Evolutionary conservation across 2,888 invertebrate genomes (phyloP).

Genomic region (Pandemis cinnamomeana): DNA sequence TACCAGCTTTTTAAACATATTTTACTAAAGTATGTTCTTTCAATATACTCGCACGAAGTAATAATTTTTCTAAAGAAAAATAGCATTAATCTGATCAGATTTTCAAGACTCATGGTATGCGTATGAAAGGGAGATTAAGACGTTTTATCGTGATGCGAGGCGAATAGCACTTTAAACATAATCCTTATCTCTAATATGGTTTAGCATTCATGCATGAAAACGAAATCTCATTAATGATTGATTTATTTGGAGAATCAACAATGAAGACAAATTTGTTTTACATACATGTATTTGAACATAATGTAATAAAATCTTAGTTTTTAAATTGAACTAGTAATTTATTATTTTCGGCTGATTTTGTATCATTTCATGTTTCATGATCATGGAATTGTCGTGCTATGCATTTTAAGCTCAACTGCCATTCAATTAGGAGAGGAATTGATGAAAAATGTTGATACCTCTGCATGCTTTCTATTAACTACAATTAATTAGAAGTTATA

Average conservation of each 20-base stretch:
- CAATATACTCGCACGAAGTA: neutral
- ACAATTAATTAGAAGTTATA: conserved; percentile 3
- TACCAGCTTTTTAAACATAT: neutral
- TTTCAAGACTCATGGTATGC: neutral
- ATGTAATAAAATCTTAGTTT: too few relatives aligned
- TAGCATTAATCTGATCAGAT: conserved; percentile 1
- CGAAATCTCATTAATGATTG: conserved; percentile 32
- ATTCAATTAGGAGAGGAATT: conserved; percentile 24
- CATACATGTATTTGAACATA: too few relatives aligned
- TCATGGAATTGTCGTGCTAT: conserved; percentile 1
- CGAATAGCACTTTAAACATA: conserved; percentile 17
- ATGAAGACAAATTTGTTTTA: neutral
- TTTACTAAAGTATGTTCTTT: neutral
- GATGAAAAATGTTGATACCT: conserved; percentile 28
- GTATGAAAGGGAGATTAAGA: conserved; percentile 10
- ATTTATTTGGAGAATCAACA: conserved; percentile 12
- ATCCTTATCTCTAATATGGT: conserved; percentile 28
- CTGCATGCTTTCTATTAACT: neutral
- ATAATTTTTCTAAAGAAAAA: neutral
- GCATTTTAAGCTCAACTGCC: neutral
- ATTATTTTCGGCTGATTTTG: neutral
- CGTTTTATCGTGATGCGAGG: neutral
- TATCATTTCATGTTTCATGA: neutral
- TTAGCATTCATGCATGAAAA: conserved; percentile 29
- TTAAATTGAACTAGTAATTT: neutral